These are phyloP conservation scores for Trochalopteron elliotii DNA, from an alignment of 2,113 vertebrate genomes.

Conservation along the genomic window DNA sequence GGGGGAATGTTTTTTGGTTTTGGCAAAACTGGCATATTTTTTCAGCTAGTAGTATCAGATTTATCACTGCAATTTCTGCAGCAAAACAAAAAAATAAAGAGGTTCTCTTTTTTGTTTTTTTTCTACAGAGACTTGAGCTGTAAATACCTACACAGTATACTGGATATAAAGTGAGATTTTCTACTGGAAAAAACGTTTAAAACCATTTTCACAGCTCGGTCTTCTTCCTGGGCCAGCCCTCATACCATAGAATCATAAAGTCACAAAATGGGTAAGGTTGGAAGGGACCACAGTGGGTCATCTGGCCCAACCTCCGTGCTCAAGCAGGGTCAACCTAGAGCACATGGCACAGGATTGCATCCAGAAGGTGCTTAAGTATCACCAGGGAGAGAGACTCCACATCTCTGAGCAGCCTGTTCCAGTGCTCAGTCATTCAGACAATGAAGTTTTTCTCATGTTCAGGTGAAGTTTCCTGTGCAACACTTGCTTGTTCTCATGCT, in stretches of 20 bases:
- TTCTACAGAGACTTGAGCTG: not conserved
- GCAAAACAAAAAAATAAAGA: not conserved
- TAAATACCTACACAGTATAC: not conserved
- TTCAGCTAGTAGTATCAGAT: not conserved
- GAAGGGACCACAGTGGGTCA: not conserved
- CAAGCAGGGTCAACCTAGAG: not conserved
- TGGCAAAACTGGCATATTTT: not conserved
- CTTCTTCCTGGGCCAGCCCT: not conserved
- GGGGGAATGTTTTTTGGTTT: not conserved
- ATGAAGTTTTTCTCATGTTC: not conserved
- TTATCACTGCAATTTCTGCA: not conserved
- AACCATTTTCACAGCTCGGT: not conserved
- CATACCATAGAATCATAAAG: not conserved
- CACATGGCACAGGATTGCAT: no score
- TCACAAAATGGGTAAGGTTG: not conserved
- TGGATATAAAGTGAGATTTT: not conserved
- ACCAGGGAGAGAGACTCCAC: not conserved
- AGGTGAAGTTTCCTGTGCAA: not conserved
- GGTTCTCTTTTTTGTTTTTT: rapidly evolving
- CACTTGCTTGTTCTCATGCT: not conserved
- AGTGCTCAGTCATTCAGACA: not conserved
- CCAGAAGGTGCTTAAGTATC: rapidly evolving
- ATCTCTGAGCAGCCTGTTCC: not conserved
- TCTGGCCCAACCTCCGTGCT: not conserved
- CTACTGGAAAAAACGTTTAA: not conserved